Base-by-base conservation (phyloP, 2,888 invertebrate species). In the Spisula subtruncata region DNA sequence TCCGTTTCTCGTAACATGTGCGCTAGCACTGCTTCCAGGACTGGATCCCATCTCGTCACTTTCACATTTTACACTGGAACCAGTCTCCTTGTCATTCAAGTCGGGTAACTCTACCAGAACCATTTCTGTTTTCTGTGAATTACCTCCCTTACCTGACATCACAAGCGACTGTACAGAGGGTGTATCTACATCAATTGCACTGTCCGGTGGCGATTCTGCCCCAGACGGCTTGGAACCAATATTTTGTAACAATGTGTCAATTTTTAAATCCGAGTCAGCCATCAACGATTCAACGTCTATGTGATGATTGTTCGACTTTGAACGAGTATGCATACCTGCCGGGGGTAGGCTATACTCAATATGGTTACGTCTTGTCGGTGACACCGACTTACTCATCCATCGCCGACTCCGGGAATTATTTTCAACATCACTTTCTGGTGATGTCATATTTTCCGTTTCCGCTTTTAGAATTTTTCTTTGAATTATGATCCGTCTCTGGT, bases 101-200 rank as follows among this genome's bases (percentile, higher is more conserved):
- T 25, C 60, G 81, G 86, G 81, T 16, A 87, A 84, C 41, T 84
- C 85, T 35, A 81, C 66, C 8, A 29, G 41, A 20, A 79, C 80
- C 60, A 79, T 79, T 12, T 83, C 86, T 18, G 54, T 6, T 56
- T 90, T 81, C 20, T 60, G 81, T 41, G 81, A 88, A 85, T 88
- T 83, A 85, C 83, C 89, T 16, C 87, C 89, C 84, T 85, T 90
- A 12, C 60, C 60, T 66, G 60, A 25, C 14, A 93, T 92, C 18
- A 91, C 91, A 56, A 90, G 86, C 12, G 94, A 95, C 71, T 94
- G 93, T 12, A 94, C 85, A 18, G 95, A 94, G 5, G 93, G 92
- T 8, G 94, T 93, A 71, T 94, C 94, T 25, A 94, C 81, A 88
- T 94, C 95, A 71, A 94, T 94, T 80, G 95, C 94, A 94, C 94